Conservation (phyloP, 2,113 vertebrate species). For the Irena cyanogastra region DNA sequence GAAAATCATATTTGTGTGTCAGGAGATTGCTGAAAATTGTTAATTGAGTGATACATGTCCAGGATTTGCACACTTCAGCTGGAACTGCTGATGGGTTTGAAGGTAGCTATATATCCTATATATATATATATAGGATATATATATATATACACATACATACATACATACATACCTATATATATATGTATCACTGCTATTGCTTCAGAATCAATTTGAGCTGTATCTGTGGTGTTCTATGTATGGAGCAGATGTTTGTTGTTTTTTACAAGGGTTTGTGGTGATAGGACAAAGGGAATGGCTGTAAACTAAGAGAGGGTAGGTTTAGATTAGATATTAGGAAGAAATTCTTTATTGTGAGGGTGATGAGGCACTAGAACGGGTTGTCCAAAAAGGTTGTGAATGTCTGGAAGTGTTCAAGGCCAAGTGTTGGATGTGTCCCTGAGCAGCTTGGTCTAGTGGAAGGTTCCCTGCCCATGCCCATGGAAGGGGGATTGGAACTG, state of each 20-base stretch:
- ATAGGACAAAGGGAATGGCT: background rate
- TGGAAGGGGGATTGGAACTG: too few relatives aligned
- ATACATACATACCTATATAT: background rate
- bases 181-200: background rate
- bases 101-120: background rate
- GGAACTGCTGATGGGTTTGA: background rate
- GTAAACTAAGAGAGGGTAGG: background rate
- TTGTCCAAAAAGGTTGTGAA: background rate
- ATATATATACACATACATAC: accelerated
- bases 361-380: background rate
- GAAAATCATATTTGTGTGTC: background rate
- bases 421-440: background rate
- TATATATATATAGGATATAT: too few relatives aligned
- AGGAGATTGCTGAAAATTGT: background rate
- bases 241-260: background rate
- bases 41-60: background rate
- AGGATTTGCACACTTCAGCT: background rate
- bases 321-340: background rate
- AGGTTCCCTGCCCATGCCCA: background rate
- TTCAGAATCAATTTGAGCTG: background rate
- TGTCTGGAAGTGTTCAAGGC: too few relatives aligned
- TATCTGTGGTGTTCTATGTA: background rate
- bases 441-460: background rate
- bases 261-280: background rate
- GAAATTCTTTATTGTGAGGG: background rate